Percentiles rank a stretch among this genome's conserved stretches.
Conservation (phyloP, 2,888 invertebrate species). For the Andrena camellia region DNA sequence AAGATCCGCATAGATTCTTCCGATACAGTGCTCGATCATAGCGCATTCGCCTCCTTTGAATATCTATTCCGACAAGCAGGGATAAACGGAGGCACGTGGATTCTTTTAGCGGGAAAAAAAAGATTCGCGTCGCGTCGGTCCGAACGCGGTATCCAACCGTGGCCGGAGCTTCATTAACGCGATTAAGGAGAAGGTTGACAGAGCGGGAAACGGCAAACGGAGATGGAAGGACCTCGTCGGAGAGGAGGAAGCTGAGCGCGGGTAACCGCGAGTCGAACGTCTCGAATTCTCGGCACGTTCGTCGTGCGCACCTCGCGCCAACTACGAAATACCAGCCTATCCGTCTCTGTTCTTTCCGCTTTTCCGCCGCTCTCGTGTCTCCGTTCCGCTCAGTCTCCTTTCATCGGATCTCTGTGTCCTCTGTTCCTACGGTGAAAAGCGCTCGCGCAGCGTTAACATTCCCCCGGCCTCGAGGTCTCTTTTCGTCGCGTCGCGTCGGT, state of each 20-base stretch:
- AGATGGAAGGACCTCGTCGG: background rate
- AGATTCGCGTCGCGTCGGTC: conserved; percentile 28
- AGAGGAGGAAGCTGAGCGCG: conserved; percentile 24
- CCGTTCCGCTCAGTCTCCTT: background rate
- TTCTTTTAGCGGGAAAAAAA: conserved; percentile 5
- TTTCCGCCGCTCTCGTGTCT: background rate
- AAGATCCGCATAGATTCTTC: no score
- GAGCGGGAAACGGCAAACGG: conserved; percentile 20
- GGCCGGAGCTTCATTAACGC: conserved; percentile 63
- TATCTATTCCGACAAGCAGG: background rate
- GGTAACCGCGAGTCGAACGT: conserved; percentile 37
- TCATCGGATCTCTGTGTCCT: conserved; percentile 13
- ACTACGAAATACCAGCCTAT: conserved; percentile 57
- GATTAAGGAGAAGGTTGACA: conserved; percentile 45
- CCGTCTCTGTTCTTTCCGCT: conserved; percentile 17
- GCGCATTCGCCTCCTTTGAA: background rate
- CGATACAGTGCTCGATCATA: background rate
- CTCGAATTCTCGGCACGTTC: conserved; percentile 66
- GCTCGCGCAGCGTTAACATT: conserved; percentile 14
- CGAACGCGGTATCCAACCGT: conserved; percentile 28
- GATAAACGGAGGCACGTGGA: background rate
- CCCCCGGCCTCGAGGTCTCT: conserved; percentile 6
- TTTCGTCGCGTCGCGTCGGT: background rate
- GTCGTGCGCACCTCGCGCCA: conserved; percentile 50
- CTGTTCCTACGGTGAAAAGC: conserved; percentile 11